Base-by-base conservation (phyloP, 2,797 vertebrate genomes). In the Hirundo rustica region DNA sequence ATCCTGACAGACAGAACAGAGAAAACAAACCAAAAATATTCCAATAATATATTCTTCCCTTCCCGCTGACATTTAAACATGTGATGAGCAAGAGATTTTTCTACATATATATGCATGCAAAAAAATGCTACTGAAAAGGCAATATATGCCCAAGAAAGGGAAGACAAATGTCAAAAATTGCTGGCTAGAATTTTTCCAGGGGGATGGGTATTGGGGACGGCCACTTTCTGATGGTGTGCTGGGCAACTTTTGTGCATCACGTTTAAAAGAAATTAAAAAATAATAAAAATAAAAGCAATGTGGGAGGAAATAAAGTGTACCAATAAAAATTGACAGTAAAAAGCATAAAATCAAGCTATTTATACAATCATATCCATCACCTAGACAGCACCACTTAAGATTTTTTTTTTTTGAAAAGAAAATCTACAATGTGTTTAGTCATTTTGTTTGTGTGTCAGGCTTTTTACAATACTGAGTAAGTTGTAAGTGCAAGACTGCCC, bases 1-100 rank as follows among this genome's bases (percentile, higher is more conserved):
- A 98, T 99, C 99, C 99, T 99, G 98, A 98, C 97, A 98, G 98
- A 99, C 96, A 99, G 98, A 98, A 98, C 97, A 99, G 98, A 98
- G 96, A 99, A 98, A 99, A 98, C 98, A 98, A 99, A 99, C 99
- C 99, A 99, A 99, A 99, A 99, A 99, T 99, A 99, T 99, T 99
- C 99, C 99, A 99, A 99, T 99, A 99, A 99, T 99, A 99, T 99
- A 99, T 99, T 98, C 98, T 98, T 98, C 99, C 98, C 98, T 98
- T 98, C 98, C 98, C 97, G 48, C 97, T 97, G 96, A 97, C 96
- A 98, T 96, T 97, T 97, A 97, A 97, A 97, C 97, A 97, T 78
- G 96, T 97, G 97, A 97, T 97, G 97, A 98, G 97, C 97, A 98
- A 98, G 98, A 98, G 97, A 98, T 98, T 87, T 97, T 88, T 97